Base-by-base conservation (phyloP, 2,113 vertebrate genomes). In the Emydura subglobosa region DNA sequence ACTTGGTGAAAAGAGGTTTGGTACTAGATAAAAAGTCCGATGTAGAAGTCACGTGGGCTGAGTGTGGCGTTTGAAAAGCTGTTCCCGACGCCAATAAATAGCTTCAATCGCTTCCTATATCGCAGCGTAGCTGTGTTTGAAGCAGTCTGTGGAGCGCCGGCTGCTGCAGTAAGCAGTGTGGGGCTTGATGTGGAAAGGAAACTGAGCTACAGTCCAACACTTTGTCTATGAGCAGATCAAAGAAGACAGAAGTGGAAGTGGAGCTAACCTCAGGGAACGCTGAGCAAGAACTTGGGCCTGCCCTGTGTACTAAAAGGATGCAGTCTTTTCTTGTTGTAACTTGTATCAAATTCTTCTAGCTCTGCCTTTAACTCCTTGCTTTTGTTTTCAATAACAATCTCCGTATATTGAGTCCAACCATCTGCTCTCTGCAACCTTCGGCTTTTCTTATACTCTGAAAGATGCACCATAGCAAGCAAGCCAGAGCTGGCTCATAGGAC, bases 381-480 rank as follows among this genome's bases (percentile, higher is more conserved):
- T 95, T 84, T 34, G 25, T 7, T 86, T 76, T 79, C 61, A 61
- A 7, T 61, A 21, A n/a, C 61, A 25, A 59, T 2, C 4, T 65
- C 13, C 91, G 82, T 19, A 10, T 44, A 17, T 19, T 16, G 17
- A 81, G 19, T 21, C 39, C 53, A 92, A 1, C 13, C 7, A 27
- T 6, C 0, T 0, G 0, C 6, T 89, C 10, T 11, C n/a, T 10
- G 1, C 16, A 59, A 39, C 55, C 87, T 86, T 76, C 74, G 78
- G 31, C 49, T 2, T 0, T 84, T 34, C 25, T 78, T 74, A 42
- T 83, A 65, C 24, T 84, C 79, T 57, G 85, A 76, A 79, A 86
- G 83, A 65, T 1, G 8, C 2, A 49, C 34, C 24, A 12, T 19
- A 50, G 14, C 11, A 65, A 42, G 39, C 12, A 19, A 42, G n/a